Base-by-base conservation (phyloP, 2,113 vertebrate species). In the Hoplias malabaricus region DNA sequence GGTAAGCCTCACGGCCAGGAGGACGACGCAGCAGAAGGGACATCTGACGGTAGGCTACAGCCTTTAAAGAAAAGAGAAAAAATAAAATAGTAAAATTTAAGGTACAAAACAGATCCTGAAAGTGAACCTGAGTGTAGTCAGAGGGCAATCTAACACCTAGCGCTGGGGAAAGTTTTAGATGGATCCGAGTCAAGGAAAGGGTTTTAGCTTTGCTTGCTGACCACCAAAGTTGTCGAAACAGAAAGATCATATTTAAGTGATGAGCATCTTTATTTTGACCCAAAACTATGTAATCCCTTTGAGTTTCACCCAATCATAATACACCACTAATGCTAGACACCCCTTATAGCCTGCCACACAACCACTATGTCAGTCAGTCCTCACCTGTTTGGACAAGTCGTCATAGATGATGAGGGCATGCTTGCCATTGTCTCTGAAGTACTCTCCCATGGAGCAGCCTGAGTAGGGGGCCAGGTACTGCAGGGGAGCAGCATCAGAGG, bases 401-500 rank as follows among this genome's bases (percentile, higher is more conserved):
- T 99, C 98, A 0, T 99, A 99, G 92, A 99, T 99, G 91, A 99
- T 99, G 4, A 99, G 86, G 0, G 96, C 97, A 0, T 99, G 98
- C 83, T 98, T 99, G 83, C 96, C 96, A 0, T 98, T 99, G 88
- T 99, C 98, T 88, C 98, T 93, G 91, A 99, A 99, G 90, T 95
- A 99, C 34, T 99, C 97, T 63, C 98, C 98, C 98, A 99, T 99
- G 80, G 98, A 99, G 90, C 96, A 99, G 70, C 98, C 98, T 0
- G 98, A 97, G 82, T 99, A 99, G 2, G 98, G 98, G 85, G 98
- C 98, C 91, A 99, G 88, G 81, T 99, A 99, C 92, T 99, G 97
- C 75, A 99, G 93, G 4, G 97, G 98, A 33, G 98, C 97, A 46
- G 98, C 96, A 77, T 99, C 98, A 0, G 98, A 99, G 2, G 98